Percentiles rank a stretch among this genome's conserved stretches.
Evolutionary conservation across 2,888 invertebrate species (phyloP).

Genomic region (Gasteruption jaculator): DNA sequence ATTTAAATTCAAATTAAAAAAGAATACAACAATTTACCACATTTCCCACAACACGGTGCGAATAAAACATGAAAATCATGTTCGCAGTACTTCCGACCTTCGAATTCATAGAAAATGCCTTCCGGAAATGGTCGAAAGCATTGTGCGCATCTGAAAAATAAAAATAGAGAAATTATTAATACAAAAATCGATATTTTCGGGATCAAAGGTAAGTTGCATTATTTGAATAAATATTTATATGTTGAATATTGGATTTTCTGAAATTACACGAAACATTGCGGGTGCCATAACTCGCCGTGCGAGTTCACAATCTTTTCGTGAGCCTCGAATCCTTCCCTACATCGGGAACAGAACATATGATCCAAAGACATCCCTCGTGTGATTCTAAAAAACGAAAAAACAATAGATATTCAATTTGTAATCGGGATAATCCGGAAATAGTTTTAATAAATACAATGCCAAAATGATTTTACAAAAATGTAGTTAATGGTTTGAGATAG

Average conservation of each 20-base stretch:
- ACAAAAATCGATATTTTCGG: conserved; percentile 3
- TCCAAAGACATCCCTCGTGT: conserved; percentile 82
- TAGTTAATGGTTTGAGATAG: too few species aligned
- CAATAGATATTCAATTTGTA: too few species aligned
- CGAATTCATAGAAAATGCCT: conserved; percentile 97
- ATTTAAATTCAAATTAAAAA: conserved; percentile 1
- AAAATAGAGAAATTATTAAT: conserved; percentile 15
- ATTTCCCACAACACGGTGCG: conserved; percentile 82
- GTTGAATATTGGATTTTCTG: conserved; percentile 5
- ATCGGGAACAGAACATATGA: conserved; percentile 92
- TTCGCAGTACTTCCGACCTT: conserved; percentile 98
- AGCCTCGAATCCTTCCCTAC: conserved; percentile 92
- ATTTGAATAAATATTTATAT: neutral
- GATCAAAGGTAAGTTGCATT: neutral
- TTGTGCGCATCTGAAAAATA: conserved; percentile 80
- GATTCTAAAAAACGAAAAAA: too few species aligned
- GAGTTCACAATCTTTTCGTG: conserved; percentile 99
- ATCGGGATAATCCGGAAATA: too few species aligned
- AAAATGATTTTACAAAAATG: too few species aligned
- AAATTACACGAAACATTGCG: conserved; percentile 97
- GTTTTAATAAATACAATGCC: too few species aligned
- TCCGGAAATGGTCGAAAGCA: conserved; percentile 98
- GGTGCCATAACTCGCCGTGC: conserved; percentile 97
- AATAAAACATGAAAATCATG: conserved; percentile 97
- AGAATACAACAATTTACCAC: conserved; percentile 53